Base-by-base conservation (phyloP, 2,113 vertebrate species). In the Micromys minutus region DNA sequence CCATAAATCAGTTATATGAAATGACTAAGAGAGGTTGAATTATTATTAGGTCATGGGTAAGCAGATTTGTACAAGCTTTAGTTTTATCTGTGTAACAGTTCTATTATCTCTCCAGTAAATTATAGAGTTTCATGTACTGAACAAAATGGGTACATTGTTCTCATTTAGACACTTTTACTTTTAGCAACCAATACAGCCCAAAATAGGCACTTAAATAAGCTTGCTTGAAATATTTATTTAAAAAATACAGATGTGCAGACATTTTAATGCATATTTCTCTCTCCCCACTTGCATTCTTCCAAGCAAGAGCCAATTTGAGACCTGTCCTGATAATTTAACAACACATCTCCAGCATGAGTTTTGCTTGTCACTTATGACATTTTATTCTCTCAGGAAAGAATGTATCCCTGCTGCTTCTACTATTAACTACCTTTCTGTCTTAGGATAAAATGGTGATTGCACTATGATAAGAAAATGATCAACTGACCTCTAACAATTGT, bases 91-190 rank as follows among this genome's bases (percentile, higher is more conserved):
- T 94, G 50, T 3, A 94, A 92, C 42, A 79, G 22, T 96, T 96
- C 88, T 91, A 84, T 98, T 93, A 89, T 97, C 34, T 71, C 74
- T 91, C 59, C 16, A 42, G 69, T 21, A 97, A 96, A 97, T 97
- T 96, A 95, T 89, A 96, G 67, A 96, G 74, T 65, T 86, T 96
- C 89, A 42, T 93, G 57, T 84, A 57, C 84, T 90, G 45, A 97
- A n/a, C 34, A 96, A 96, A 97, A 89, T 91, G 63, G 52, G 39
- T 96, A 89, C 94, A 95, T 87, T 94, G 55, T 96, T 97, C 88
- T 95, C 83, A 88, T 91, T 96, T 94, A 93, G 86, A 87, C 57
- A 74, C 39, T 95, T 94, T 92, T 93, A 94, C 92, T 97, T 96
- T 96, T 92, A 96, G 95, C 61, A 76, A 89, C 67, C 94, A 94